Evolutionary conservation across 2,797 vertebrate genomes (phyloP).

Genomic region (Menidia menidia): DNA sequence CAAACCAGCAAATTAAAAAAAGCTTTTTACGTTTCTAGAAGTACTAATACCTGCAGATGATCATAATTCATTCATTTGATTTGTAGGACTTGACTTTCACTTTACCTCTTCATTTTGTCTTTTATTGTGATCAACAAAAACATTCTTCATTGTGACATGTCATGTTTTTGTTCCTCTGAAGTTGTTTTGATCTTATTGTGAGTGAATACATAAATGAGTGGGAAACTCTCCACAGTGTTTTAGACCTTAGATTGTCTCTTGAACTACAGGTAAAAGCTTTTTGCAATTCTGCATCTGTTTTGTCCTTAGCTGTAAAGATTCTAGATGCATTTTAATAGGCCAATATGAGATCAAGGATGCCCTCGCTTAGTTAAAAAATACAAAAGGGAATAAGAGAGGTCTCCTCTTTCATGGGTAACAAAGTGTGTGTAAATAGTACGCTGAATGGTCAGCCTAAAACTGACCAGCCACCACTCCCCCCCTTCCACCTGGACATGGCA

Average conservation of each 20-base stretch:
- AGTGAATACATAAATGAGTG: neutral
- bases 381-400: constrained; percentile 5
- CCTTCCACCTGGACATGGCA: too few relatives aligned
- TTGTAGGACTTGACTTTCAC: neutral
- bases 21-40: neutral
- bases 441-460: neutral
- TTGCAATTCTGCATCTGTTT: neutral
- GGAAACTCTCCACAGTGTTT: constrained; percentile 14
- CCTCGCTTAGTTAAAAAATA: constrained; percentile 6
- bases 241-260: constrained; percentile 5
- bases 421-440: neutral
- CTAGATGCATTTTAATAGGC: constrained; percentile 45
- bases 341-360: neutral
- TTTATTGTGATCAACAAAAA: neutral
- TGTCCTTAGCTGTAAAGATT: constrained; percentile 13
- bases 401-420: neutral
- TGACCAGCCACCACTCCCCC: constrained; percentile 12
- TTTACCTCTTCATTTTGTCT: neutral
- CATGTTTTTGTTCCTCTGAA: neutral
- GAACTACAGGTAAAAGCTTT: constrained; percentile 24
- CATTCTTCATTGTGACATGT: neutral
- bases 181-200: neutral
- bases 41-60: neutral
- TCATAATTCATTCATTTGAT: neutral
- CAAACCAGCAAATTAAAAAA: neutral